Evolutionary conservation across 2,888 invertebrate genomes (phyloP), one percentile per base, ranked within the genome.

Genomic region (Acronicta alni): DNA sequence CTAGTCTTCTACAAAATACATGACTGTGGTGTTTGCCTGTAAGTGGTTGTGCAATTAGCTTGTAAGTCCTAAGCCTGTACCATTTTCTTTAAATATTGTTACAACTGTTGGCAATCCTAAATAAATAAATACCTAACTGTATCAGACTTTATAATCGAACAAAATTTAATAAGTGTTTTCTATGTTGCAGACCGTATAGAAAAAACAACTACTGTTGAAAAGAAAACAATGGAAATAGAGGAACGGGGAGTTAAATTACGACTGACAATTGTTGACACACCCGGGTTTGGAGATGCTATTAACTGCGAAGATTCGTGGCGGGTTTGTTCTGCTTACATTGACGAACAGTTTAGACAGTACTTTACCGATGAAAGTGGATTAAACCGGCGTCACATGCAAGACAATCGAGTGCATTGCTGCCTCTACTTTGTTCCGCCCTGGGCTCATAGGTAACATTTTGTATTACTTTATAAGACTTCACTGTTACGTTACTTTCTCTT

Each of bases 291-390:
- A 12, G 99, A 99, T 89, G 97, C 98, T 12, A 96, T 99, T 48
- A 98, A 98, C 87, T 98, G 98, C 82, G 98, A 98, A 82, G 98
- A 99, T 83, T 98, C 98, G 70, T 99, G 98, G 98, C 96, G 97
- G 71, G 97, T 98, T 0, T 97, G 98, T 82, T 97, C 97, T 32
- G 97, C 97, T 35, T 99, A 99, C 87, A 97, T 99, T 69, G 98
- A 99, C 84, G 98, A 98, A 79, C 99, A 98, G 89, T 97, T 97
- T 87, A 94, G 96, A 57, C 97, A 97, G 84, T 97, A 97, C 85
- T 97, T 98, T 86, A 97, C 97, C 2, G 98, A 98, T 80, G 99
- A 99, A 91, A 99, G 98, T 88, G 99, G 99, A 23, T 95, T 99
- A 26, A 99, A 99, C 90, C 95, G 99, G 56, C 96, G 98, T 83